A percentile compares a stretch with the other conserved stretches of the same genome.
phyloP scores from a whole-genome alignment of 2,888 invertebrate genomes.

The Hirtodrosophila trivittata region DNA sequence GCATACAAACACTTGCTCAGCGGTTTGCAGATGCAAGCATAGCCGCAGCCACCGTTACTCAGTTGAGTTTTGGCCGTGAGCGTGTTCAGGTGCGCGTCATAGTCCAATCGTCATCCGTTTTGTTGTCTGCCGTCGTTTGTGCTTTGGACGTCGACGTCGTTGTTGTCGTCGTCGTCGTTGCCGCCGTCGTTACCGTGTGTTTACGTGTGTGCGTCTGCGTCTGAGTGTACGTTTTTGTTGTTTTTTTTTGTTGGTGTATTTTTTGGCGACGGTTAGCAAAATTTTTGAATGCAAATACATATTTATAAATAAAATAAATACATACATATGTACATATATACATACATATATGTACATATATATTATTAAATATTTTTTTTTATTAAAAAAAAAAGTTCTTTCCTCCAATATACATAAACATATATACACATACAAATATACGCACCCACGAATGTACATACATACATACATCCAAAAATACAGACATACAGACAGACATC shows the following conservation, averaged over 20 bases:
- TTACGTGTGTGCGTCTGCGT: slow-evolving; percentile 62
- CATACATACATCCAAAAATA: slow-evolving; percentile 10
- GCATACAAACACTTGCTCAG: slow-evolving; percentile 30
- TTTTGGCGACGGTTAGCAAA: slow-evolving; percentile 61
- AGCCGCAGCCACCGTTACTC: slow-evolving; percentile 48
- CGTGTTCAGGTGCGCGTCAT: slow-evolving; percentile 54
- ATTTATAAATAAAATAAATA: slow-evolving; percentile 5
- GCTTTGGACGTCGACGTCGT: slow-evolving; percentile 19
- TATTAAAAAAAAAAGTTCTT: slow-evolving; percentile 51
- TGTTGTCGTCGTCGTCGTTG: slow-evolving; percentile 22
- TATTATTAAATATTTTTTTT: slow-evolving; percentile 33
- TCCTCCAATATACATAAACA: slow-evolving; percentile 25
- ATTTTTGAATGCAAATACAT: slow-evolving; percentile 45
- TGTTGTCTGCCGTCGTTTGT: slow-evolving; percentile 31
- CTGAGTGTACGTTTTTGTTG: slow-evolving; percentile 55
- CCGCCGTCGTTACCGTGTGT: slow-evolving; percentile 31
- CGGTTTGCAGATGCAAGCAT: slow-evolving; percentile 52
- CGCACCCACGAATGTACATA: slow-evolving; percentile 6
- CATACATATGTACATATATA: slow-evolving; percentile 3
- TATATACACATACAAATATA: slow-evolving; percentile 2
- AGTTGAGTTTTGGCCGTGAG: slow-evolving; percentile 68
- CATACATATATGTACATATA: slow-evolving; percentile 18
- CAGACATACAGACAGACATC: slow-evolving; percentile 9
- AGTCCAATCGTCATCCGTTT: slow-evolving; percentile 38
- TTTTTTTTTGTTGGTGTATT: slow-evolving; percentile 35